Base-by-base conservation (phyloP, 2,113 vertebrate genomes). In the Cinclus mexicanus region DNA sequence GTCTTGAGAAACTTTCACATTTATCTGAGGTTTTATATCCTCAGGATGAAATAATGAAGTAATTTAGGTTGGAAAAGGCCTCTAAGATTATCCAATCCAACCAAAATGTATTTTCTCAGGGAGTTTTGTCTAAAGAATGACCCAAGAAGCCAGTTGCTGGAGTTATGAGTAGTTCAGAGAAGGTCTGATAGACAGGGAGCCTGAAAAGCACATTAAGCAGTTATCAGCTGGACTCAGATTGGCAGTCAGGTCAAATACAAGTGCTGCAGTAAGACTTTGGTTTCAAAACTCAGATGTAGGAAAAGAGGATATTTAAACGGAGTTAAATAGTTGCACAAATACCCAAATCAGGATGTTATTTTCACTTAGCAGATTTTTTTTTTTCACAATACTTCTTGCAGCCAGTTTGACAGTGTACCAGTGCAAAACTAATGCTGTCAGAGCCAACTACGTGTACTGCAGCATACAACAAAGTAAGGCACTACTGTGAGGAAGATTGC, bases 341-440 rank as follows among this genome's bases (percentile, higher is more conserved):
- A 13, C 41, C 47, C 44, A 90, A 83, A 91, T 42, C 24, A 39
- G 31, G 56, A 79, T 60, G 44, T 64, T 76, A 87, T 92, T 95
- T 93, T 83, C 50, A 47, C 50, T 88, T 89, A 90, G 63, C 57
- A 85, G 61, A 57, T 87, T 86, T 81, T 52, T 10, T 87, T 91
- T 93, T 88, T 87, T 33, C 74, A 74, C 79, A 70, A 28, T 91
- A 75, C 61, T 95, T 61, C 52, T 84, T 76, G 67, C 71, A 96
- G 81, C 68, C 63, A 2, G 81, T 90, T 90, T 94, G 89, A 88
- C 94, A 89, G 82, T n/a, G 69, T 96, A 93, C 77, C 94, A 76
- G 87, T 74, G 94, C 93, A 97, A 86, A 96, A 90, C 91, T 94
- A 94, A 95, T n/a, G 13, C 88, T 89, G 95, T 96, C 95, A 93